A percentile compares a stretch with the other conserved stretches of the same genome.
Evolutionary conservation across 2,888 invertebrate species (phyloP).

Genomic region (Drosophila setosimentum): DNA sequence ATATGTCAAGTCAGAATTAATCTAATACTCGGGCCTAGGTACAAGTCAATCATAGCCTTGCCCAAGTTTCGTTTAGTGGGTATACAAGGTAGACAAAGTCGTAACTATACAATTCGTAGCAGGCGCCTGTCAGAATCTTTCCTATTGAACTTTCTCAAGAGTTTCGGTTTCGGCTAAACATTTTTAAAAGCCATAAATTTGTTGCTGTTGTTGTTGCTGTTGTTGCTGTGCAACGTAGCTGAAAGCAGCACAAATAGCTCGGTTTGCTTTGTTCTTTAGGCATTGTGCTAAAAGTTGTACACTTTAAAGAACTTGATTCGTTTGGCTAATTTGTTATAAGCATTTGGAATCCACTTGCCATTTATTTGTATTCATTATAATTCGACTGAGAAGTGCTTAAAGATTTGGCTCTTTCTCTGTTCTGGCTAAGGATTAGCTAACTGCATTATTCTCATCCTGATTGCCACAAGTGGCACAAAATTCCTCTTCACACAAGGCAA

Average conservation of each 20-base stretch:
- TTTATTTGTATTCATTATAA: conserved; percentile 47
- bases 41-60: not conserved
- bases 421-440: conserved; percentile 14
- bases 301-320: conserved; percentile 47
- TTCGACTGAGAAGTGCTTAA: conserved; percentile 12
- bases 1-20: not conserved
- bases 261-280: conserved; percentile 3
- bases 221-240: conserved; percentile 58
- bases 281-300: conserved; percentile 6
- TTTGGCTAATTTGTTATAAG: conserved; percentile 61
- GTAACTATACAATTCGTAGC: conserved; percentile 3
- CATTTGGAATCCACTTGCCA: conserved; percentile 36
- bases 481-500: conserved; percentile 33
- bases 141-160: conserved; percentile 38
- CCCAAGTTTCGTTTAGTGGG: not conserved
- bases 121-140: conserved; percentile 15
- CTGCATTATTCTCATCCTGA: conserved; percentile 11
- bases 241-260: conserved; percentile 71
- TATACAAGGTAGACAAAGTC: conserved; percentile 1
- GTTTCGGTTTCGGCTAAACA: conserved; percentile 59
- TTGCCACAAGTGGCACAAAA: conserved; percentile 37
- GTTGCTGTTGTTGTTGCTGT: conserved; percentile 17
- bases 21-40: too few species aligned
- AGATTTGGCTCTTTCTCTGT: conserved; percentile 5
- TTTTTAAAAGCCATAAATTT: conserved; percentile 72